These are phyloP conservation scores for Smittia sp. DNA, from an alignment of 2,888 invertebrate species.

Conservation along the genomic window DNA sequence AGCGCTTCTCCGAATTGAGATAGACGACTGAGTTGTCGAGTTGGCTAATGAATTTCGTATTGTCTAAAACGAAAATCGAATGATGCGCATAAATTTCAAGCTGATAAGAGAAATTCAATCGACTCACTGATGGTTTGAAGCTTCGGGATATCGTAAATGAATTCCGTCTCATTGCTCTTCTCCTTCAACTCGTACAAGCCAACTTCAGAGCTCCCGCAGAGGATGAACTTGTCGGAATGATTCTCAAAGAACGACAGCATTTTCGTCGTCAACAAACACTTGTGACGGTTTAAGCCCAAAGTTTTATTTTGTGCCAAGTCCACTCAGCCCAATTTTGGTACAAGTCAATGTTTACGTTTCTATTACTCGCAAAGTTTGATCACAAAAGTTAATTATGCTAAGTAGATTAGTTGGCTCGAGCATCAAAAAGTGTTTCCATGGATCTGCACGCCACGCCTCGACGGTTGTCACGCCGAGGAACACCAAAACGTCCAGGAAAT, in stretches of 20 bases:
- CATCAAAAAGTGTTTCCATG: background rate
- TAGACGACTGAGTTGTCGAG: background rate
- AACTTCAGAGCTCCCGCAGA: slow-evolving; percentile 72
- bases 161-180: slow-evolving; percentile 56
- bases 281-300: no score
- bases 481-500: background rate
- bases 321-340: no score
- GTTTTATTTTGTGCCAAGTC: no score
- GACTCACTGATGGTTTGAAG: slow-evolving; percentile 17
- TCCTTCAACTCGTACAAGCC: slow-evolving; percentile 76
- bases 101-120: no score
- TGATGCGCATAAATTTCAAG: slow-evolving; percentile 6
- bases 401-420: background rate
- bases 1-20: slow-evolving; percentile 50
- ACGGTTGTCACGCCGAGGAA: background rate
- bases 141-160: background rate
- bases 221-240: slow-evolving; percentile 13
- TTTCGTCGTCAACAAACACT: no score
- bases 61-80: slow-evolving; percentile 11
- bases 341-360: no score
- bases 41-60: slow-evolving; percentile 31
- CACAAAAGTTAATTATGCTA: background rate
- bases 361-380: background rate
- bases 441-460: background rate
- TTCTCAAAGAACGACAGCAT: background rate